Conservation (phyloP, 2,888 invertebrate genomes). For the Bhutanitis thaidina region DNA sequence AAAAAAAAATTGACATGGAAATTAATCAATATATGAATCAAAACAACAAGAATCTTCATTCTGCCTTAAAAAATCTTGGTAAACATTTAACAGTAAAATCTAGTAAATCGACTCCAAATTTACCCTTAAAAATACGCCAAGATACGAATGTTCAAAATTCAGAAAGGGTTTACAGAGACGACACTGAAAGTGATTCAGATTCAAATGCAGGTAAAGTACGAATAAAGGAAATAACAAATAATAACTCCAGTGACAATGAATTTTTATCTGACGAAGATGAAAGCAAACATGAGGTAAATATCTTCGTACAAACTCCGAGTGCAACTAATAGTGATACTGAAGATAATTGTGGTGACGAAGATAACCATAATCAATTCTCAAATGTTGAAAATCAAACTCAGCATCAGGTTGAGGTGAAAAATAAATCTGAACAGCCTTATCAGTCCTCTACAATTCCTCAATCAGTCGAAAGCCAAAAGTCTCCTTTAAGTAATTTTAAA, state of each 20-base stretch:
- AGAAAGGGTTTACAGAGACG: slow-evolving; percentile 24
- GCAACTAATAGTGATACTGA: slow-evolving; percentile 45
- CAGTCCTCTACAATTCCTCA: not conserved
- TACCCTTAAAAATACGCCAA: slow-evolving; percentile 1
- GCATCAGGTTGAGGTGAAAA: slow-evolving; percentile 1
- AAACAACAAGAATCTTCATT: slow-evolving; percentile 40
- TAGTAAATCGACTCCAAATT: slow-evolving; percentile 41
- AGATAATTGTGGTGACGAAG: slow-evolving; percentile 32
- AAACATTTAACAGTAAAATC: slow-evolving; percentile 62
- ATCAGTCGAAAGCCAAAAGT: slow-evolving; percentile 24
- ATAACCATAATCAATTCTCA: slow-evolving; percentile 31
- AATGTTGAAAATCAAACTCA: slow-evolving; percentile 47
- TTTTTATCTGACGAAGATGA: slow-evolving; percentile 26
- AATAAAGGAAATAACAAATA: slow-evolving; percentile 51
- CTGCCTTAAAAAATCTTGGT: slow-evolving; percentile 53
- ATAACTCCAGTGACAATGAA: slow-evolving; percentile 39
- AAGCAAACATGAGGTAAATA: slow-evolving; percentile 29
- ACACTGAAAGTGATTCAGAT: slow-evolving; percentile 40
- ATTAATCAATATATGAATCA: slow-evolving; percentile 16
- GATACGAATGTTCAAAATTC: slow-evolving; percentile 27
- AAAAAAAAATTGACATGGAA: not conserved
- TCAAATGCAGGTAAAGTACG: slow-evolving; percentile 41
- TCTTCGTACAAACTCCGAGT: slow-evolving; percentile 48
- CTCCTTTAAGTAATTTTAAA: slow-evolving; percentile 42
- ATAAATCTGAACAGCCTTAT: not conserved